Evolutionary conservation across 2,113 vertebrate genomes (phyloP).

Genomic region (Eclectus roratus): DNA sequence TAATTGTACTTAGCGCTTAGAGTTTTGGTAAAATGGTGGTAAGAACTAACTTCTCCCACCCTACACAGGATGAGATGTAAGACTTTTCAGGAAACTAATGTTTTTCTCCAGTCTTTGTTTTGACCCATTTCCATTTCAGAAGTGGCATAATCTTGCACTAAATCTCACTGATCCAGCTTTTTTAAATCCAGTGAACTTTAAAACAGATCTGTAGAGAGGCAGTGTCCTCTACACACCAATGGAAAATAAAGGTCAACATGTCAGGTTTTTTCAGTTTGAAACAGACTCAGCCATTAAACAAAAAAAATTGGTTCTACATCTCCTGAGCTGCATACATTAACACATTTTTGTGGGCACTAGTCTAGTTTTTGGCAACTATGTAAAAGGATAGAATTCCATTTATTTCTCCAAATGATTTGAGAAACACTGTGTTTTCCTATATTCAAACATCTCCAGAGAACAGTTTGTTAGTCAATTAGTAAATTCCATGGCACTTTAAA

Average conservation of each 20-base stretch:
- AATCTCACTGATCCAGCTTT: background rate
- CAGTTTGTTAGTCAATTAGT: background rate
- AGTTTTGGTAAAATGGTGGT: background rate
- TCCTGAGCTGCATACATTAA: background rate
- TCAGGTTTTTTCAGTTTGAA: background rate
- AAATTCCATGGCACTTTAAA: background rate
- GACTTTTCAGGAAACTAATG: background rate
- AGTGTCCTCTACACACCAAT: background rate
- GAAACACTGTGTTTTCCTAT: background rate
- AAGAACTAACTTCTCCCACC: background rate
- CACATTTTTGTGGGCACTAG: background rate
- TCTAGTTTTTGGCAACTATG: background rate
- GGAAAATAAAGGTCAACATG: background rate
- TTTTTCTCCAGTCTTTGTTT: background rate
- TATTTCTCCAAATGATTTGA: background rate
- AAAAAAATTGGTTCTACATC: background rate
- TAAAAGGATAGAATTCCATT: background rate
- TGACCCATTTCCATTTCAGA: background rate
- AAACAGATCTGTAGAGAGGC: background rate
- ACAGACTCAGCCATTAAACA: background rate
- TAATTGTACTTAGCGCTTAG: background rate
- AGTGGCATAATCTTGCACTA: background rate
- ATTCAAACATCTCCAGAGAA: background rate
- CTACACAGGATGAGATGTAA: background rate
- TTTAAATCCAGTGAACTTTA: background rate